Conservation (phyloP, 2,113 vertebrate species). For the Neotoma lepida region DNA sequence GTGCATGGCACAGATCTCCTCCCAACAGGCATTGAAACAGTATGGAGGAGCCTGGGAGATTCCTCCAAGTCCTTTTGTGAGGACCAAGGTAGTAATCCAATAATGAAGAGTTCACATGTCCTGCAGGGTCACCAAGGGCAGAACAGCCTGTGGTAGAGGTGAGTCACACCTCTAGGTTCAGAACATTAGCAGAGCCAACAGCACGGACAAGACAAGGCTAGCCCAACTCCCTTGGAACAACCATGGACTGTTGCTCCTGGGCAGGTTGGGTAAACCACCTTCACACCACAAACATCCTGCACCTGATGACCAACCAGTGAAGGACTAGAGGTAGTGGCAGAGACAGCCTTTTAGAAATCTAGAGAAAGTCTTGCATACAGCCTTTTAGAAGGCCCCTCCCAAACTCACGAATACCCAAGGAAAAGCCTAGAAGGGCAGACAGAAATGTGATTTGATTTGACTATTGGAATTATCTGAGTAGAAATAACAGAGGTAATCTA, state of each 20-base stretch:
- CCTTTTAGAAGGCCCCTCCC: not conserved
- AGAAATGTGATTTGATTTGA: not conserved
- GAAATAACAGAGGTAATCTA: not conserved
- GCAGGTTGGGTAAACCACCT: fast-evolving
- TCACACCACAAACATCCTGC: not conserved
- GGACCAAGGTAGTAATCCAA: not conserved
- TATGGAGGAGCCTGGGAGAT: not conserved
- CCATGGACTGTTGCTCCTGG: not conserved
- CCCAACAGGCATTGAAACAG: not conserved
- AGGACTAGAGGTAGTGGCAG: not conserved
- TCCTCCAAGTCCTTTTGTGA: not conserved
- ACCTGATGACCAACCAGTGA: not conserved
- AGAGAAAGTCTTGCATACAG: not conserved
- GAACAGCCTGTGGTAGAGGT: not conserved
- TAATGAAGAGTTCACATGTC: not conserved
- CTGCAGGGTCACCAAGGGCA: not conserved
- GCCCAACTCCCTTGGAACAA: not conserved
- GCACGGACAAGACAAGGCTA: not conserved
- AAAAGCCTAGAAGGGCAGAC: not conserved
- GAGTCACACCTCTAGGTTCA: not conserved
- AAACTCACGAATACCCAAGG: not conserved
- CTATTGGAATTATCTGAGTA: not conserved
- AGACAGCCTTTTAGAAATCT: not conserved
- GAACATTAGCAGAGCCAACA: not conserved
- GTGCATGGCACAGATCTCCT: not conserved